Conservation (phyloP, 2,113 vertebrate species). For the Theristicus caerulescens region DNA sequence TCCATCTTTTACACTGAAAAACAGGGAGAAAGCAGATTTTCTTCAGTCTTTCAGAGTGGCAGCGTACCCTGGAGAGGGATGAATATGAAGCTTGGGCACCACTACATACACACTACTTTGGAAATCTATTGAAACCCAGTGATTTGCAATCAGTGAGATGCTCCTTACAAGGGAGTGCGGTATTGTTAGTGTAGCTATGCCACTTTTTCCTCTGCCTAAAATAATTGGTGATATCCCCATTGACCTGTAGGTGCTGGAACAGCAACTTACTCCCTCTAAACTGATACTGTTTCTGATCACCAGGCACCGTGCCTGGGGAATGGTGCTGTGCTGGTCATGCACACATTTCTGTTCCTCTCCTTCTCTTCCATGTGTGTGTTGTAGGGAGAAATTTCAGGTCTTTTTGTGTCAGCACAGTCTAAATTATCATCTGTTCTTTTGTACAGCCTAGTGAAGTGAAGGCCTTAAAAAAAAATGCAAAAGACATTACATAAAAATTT, state of each 20-base stretch:
- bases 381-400: background rate
- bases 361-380: background rate
- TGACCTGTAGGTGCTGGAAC: background rate
- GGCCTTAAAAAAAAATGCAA: background rate
- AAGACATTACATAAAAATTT: background rate
- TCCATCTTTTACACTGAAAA: background rate
- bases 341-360: fast-evolving
- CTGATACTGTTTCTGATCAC: background rate
- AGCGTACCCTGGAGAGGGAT: background rate
- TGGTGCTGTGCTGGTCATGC: background rate
- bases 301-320: background rate
- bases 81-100: background rate
- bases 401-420: background rate
- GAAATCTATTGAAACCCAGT: background rate
- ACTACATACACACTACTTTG: fast-evolving
- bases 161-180: background rate
- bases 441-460: background rate
- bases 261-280: background rate
- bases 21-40: background rate
- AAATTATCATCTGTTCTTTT: background rate
- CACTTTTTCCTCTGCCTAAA: background rate
- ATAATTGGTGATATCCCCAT: background rate
- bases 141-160: background rate
- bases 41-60: background rate
- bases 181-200: background rate